These are phyloP conservation scores for Drosophila peninsularis DNA, from an alignment of 2,888 invertebrate species.

Conservation along the genomic window DNA sequence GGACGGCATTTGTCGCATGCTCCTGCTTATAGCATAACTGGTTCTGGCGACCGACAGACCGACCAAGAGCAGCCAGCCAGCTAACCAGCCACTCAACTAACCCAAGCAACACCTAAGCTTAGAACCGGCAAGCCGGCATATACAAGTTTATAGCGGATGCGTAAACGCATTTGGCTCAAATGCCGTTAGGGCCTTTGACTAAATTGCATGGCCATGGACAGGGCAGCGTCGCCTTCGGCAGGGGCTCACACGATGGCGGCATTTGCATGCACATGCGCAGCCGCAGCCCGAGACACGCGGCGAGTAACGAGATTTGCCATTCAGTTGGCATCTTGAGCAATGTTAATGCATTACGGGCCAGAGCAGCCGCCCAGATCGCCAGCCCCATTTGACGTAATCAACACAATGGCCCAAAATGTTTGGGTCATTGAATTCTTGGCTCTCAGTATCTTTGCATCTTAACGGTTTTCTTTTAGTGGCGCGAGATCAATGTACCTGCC, in stretches of 20 bases:
- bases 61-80: slow-evolving; percentile 27
- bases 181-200: slow-evolving; percentile 83
- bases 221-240: slow-evolving; percentile 65
- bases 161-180: slow-evolving; percentile 84
- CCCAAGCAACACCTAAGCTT: slow-evolving; percentile 55
- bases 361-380: slow-evolving; percentile 63
- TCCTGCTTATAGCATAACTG: slow-evolving; percentile 81
- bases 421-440: slow-evolving; percentile 74
- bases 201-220: slow-evolving; percentile 78
- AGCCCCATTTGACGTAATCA: slow-evolving; percentile 75
- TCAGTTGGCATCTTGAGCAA: slow-evolving; percentile 53
- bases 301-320: slow-evolving; percentile 58
- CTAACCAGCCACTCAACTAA: slow-evolving; percentile 18
- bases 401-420: slow-evolving; percentile 72
- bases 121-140: slow-evolving; percentile 75
- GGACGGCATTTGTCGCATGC: slow-evolving; percentile 77
- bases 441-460: slow-evolving; percentile 68
- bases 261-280: slow-evolving; percentile 58
- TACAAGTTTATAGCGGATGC: slow-evolving; percentile 84
- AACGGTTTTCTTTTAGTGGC: slow-evolving; percentile 61
- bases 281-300: slow-evolving; percentile 31
- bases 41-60: slow-evolving; percentile 68
- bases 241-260: slow-evolving; percentile 42
- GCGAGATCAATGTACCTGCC: slow-evolving; percentile 68
- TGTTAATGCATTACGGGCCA: slow-evolving; percentile 71